These are phyloP conservation scores for Sorex maritimensis DNA, from an alignment of 2,797 vertebrate species.

Conservation along the genomic window DNA sequence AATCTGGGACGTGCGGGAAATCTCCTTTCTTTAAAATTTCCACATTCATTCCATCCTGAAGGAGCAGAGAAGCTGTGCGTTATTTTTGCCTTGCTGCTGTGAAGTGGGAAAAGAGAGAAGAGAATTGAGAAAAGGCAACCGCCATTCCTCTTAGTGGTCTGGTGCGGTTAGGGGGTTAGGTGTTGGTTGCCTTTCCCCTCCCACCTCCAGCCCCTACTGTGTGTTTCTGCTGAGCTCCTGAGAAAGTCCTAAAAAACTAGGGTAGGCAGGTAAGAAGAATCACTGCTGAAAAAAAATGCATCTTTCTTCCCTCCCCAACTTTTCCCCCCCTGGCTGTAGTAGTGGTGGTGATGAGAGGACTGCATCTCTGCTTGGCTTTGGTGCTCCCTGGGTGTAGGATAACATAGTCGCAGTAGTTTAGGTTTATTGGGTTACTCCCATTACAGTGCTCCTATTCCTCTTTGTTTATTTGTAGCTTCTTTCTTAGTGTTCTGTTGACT, in stretches of 20 bases:
- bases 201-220: neutral
- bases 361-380: too few relatives aligned
- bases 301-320: too few relatives aligned
- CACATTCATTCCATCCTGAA: neutral
- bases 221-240: neutral
- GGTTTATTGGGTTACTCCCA: too few relatives aligned
- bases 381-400: too few relatives aligned
- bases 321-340: too few relatives aligned
- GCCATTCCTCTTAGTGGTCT: neutral
- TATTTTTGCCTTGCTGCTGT: neutral
- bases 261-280: neutral
- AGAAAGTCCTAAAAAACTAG: constrained; percentile 22
- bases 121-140: neutral
- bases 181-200: too few relatives aligned
- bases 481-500: too few relatives aligned
- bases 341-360: too few relatives aligned
- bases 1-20: neutral
- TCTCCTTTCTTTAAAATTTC: neutral
- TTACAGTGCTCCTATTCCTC: too few relatives aligned
- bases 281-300: too few relatives aligned
- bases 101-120: neutral
- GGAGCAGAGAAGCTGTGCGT: neutral
- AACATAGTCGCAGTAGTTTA: too few relatives aligned
- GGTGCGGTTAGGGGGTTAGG: neutral
- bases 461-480: too few relatives aligned